Evolutionary conservation across 2,888 invertebrate genomes (phyloP), one percentile per base, ranked within the genome.

Genomic region (Papilio demoleus): DNA sequence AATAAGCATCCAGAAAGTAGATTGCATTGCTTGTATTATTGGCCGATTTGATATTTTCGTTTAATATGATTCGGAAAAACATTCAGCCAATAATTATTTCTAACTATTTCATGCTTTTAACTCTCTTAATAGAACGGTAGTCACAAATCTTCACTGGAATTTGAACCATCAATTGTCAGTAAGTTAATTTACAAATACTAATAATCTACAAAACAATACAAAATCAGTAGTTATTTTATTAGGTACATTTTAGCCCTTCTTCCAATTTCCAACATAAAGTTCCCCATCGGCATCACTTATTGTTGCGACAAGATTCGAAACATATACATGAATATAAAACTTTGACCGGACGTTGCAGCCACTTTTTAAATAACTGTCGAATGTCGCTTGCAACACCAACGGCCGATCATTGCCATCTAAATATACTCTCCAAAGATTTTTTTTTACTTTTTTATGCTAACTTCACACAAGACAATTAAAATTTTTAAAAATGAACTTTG

Each of bases 371-470:
- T 38, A 45, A 56, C 24, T 60, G 56, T 45, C 58, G 22, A 22
- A 17, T 36, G 27, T 68, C 59, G 34, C 70, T 56, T 59, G 62
- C 67, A 58, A 36, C 34, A 17, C 24, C 62, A 42, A 22, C 56
- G 12, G 38, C 34, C 24, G 45, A 56, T 68, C 62, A n/a, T 12
- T 34, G 62, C 67, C 34, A 22, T 36, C 36, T 68, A 62, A 63
- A 68, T 56, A 62, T 24, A 60, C 17, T 60, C 60, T 50, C 58
- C 19, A 67, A 67, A 67, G 50, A 50, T 60, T 31, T 59, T 40
- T 59, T 68, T 68, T 50, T 64, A 59, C 45, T 34, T 68, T 47
- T 58, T 63, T 36, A 56, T 11, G 19, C 63, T 58, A 68, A 68
- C 9, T 27, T 59, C 68, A 68, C 68, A 64, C 63, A 12, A 19